Evolutionary conservation across 2,113 vertebrate species (phyloP), one percentile per base, ranked within the genome.

Genomic region (Bambusicola thoracicus): DNA sequence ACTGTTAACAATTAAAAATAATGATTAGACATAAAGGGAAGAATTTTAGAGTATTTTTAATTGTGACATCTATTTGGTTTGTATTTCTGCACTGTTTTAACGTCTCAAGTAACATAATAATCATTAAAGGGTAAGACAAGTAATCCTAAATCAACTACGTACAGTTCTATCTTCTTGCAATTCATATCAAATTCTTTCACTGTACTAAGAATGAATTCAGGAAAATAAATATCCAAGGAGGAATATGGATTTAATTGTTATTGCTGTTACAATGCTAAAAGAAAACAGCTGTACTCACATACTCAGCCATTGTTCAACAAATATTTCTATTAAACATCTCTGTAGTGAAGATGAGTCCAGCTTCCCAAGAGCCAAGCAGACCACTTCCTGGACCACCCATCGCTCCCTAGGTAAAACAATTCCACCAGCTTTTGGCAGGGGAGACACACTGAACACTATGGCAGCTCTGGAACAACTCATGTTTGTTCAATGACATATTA

Each of bases 211-310:
- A 97, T 81, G 69, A 96, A 93, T 96, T 96, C 92, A 44, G 95
- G 95, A 98, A 98, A 98, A 98, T 97, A 98, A 97, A 98, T 97
- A 97, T 62, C 93, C 97, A 96, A 91, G 85, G 69, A 97, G 93
- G 95, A 97, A 97, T 97, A 97, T 95, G 97, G 96, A 95, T 97
- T 98, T 97, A 97, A 98, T 98, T 97, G 96, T 92, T 94, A 90
- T 81, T 93, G 85, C 91, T 97, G 93, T 93, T 96, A 85, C 94
- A 58, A 88, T 93, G 94, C 97, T 98, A 97, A 98, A 98, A 97
- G 96, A 96, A 97, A 98, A 96, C 97, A 98, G 97, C 97, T 98
- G 97, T 97, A 97, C 98, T 97, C 97, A 97, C 97, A 98, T 89
- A 95, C 93, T 94, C 90, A 95, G 96, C 95, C 92, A 95, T 97